A percentile compares a stretch with the other conserved stretches of the same genome.
phyloP scores from a whole-genome alignment of 2,888 invertebrate genomes.

The Orthonevra nobilis region DNA sequence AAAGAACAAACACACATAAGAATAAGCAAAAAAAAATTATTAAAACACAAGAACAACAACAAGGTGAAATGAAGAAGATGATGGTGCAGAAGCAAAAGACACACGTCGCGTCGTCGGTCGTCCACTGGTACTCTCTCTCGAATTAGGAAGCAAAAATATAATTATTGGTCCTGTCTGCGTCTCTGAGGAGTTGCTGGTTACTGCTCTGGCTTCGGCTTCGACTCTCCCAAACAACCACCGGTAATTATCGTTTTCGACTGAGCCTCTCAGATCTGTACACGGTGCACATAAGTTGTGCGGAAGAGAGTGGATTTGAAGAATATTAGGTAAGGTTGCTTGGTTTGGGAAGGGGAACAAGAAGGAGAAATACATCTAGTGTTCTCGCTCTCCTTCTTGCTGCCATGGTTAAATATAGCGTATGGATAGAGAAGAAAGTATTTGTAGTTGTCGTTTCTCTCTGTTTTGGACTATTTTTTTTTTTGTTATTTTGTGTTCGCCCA shows the following conservation, averaged over 20 bases:
- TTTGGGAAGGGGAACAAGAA: slow-evolving; percentile 55
- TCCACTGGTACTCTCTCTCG: slow-evolving; percentile 61
- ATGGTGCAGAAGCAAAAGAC: slow-evolving; percentile 60
- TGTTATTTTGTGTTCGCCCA: slow-evolving; percentile 35
- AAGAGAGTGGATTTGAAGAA: slow-evolving; percentile 70
- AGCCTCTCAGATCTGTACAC: slow-evolving; percentile 63
- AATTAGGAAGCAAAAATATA: slow-evolving; percentile 58
- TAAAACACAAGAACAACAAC: slow-evolving; percentile 53
- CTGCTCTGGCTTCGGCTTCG: no score
- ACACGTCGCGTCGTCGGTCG: slow-evolving; percentile 43
- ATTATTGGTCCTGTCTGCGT: slow-evolving; percentile 56
- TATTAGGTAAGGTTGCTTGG: slow-evolving; percentile 60
- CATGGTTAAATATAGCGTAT: neutral
- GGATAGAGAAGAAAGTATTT: slow-evolving; percentile 16
- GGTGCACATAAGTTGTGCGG: slow-evolving; percentile 65
- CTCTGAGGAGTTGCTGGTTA: slow-evolving; percentile 50
- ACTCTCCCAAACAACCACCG: slow-evolving; percentile 77
- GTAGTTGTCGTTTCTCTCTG: slow-evolving; percentile 53
- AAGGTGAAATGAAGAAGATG: slow-evolving; percentile 58
- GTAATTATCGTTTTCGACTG: slow-evolving; percentile 80
- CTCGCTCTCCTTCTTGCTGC: slow-evolving; percentile 3
- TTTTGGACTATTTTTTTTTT: slow-evolving; percentile 60
- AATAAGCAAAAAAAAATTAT: slow-evolving; percentile 23
- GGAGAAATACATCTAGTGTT: slow-evolving; percentile 44
- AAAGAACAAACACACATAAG: slow-evolving; percentile 56